Evolutionary conservation across 2,797 vertebrate genomes (phyloP).

Genomic region (Heterohyrax brucei): DNA sequence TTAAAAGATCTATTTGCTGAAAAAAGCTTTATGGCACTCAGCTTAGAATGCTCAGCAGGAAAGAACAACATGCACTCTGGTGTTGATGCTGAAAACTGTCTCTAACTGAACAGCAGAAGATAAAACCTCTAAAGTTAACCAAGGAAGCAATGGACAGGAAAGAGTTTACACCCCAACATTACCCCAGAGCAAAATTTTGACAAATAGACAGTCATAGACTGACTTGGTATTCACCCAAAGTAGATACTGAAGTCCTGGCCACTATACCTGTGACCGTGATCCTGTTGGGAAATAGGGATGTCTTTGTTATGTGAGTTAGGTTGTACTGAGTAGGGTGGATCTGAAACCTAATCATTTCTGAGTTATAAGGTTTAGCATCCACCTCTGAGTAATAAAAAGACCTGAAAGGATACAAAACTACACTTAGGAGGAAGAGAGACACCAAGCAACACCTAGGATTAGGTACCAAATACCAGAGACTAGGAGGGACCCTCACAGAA

Average conservation of each 20-base stretch:
- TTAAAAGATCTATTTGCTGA: conserved; percentile 37
- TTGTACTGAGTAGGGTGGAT: not conserved
- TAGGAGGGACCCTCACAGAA: not conserved
- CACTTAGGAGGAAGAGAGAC: not conserved
- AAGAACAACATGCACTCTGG: not conserved
- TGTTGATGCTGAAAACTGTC: not conserved
- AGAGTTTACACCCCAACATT: not conserved
- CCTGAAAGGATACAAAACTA: not conserved
- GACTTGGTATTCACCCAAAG: not conserved
- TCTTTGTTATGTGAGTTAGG: not conserved
- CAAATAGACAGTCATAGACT: not conserved
- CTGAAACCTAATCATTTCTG: not conserved
- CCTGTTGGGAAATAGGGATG: not conserved
- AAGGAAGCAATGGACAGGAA: not conserved
- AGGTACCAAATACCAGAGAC: not conserved
- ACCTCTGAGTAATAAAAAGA: not conserved
- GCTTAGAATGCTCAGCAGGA: conserved; percentile 28
- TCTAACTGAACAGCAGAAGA: not conserved
- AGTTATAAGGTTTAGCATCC: not conserved
- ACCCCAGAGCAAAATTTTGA: not conserved
- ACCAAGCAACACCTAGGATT: not conserved
- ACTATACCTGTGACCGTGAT: not conserved
- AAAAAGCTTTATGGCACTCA: not conserved
- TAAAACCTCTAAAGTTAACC: not conserved
- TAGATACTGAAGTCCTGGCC: not conserved